Evolutionary conservation across 2,888 invertebrate species (phyloP).

Genomic region (Ethmia dodecea): DNA sequence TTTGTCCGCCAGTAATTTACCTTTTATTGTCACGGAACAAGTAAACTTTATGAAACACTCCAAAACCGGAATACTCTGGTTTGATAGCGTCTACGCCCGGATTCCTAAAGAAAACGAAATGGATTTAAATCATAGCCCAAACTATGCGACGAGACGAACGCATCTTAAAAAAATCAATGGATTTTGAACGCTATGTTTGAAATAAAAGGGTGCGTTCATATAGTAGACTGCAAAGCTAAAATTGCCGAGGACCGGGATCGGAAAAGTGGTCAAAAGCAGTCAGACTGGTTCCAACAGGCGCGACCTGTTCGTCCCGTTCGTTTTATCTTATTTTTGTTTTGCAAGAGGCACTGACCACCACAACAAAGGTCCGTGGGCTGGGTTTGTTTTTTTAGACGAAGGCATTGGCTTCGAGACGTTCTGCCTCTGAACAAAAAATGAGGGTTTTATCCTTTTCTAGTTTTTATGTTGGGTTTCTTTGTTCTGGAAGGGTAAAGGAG

Average conservation of each 20-base stretch:
- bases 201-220: constrained; percentile 22
- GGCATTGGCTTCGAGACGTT: constrained; percentile 46
- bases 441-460: constrained; percentile 13
- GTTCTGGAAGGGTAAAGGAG: neutral
- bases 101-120: constrained; percentile 76
- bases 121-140: constrained; percentile 61
- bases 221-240: constrained; percentile 6
- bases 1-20: too few relatives aligned
- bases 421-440: constrained; percentile 25
- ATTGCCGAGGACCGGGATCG: constrained; percentile 30
- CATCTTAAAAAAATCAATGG: constrained; percentile 1
- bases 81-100: too few relatives aligned
- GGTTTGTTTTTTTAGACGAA: constrained; percentile 46
- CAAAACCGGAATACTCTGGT: too few relatives aligned
- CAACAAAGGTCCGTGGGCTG: constrained; percentile 68
- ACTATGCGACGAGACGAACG: constrained; percentile 13
- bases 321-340: constrained; percentile 73
- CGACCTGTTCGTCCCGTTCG: constrained; percentile 59
- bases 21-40: too few relatives aligned
- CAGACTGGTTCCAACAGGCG: constrained; percentile 51
- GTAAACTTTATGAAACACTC: too few relatives aligned
- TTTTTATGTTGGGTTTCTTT: constrained; percentile 3
- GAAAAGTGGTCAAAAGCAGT: constrained; percentile 56
- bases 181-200: constrained; percentile 22
- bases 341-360: constrained; percentile 74